Evolutionary conservation across 2,888 invertebrate genomes (phyloP), one percentile per base, ranked within the genome.

Genomic region (Colletes collaris): DNA sequence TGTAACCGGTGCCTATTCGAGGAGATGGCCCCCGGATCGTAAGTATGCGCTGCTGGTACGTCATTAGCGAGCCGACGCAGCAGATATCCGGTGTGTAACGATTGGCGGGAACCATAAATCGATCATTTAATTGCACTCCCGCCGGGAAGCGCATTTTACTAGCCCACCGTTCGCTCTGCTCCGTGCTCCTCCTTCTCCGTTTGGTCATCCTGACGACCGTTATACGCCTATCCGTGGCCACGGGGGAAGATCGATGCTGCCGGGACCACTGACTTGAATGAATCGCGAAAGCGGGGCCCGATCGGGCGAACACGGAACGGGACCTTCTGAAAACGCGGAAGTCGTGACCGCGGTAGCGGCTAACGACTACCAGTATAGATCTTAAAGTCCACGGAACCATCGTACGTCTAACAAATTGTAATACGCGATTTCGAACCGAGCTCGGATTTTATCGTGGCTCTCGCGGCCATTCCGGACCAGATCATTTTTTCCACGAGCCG

Each of bases 111-210:
- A 86, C 86, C 87, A 89, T 89, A 90, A 89, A 90, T 90, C 90
- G 88, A 89, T 90, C 90, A 83, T 89, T 89, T 90, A 89, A 90
- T 90, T 89, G 89, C 86, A 55, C 86, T 86, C 85, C 83, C 84
- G 84, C 76, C 73, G 85, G 83, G 86, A 83, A 81, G 69, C 81
- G 67, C 72, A 73, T 84, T 84, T 86, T 82, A 69, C 78, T 62
- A 46, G 64, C 81, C 71, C 82, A 64, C 77, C 70, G 49, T 53
- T 65, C 60, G 46, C 50, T 40, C 50, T 19, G 55, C 46, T 69
- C 27, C 53, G 52, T 65, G 59, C 60, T 40, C 58, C 52, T 64
- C 59, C 63, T 27, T 63, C 44, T 52, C n/a, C 16, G 52, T 55
- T 65, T 16, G 53, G 35, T 13, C n/a, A 69, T 66, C 52, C 52